These are phyloP conservation scores for Cybosia mesomella DNA, from an alignment of 2,888 invertebrate genomes.

Conservation along the genomic window DNA sequence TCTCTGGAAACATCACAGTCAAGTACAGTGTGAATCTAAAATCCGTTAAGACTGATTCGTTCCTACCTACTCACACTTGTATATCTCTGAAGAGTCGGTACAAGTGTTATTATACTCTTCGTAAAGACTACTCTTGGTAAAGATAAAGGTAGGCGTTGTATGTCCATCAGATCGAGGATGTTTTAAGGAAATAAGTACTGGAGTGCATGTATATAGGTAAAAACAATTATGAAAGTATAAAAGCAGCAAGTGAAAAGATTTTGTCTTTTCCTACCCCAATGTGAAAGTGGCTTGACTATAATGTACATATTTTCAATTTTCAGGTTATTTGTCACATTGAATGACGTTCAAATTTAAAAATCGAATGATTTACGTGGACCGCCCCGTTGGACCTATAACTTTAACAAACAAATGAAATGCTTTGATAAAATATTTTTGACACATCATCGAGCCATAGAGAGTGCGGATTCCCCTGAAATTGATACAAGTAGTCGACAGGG, in stretches of 20 bases:
- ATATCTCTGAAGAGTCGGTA: neutral
- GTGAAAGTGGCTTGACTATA: too few species aligned
- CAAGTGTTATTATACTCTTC: too few species aligned
- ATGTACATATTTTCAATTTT: too few species aligned
- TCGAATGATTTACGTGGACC: neutral
- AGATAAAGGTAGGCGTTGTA: too few species aligned
- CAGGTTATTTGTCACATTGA: too few species aligned
- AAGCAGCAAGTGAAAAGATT: too few species aligned
- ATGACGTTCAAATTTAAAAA: neutral
- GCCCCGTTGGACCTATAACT: neutral
- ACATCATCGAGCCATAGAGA: slow-evolving; percentile 20
- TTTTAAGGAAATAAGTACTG: too few species aligned
- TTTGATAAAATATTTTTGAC: slow-evolving; percentile 19
- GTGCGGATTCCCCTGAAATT: slow-evolving; percentile 29
- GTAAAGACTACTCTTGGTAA: too few species aligned
- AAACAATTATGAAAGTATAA: too few species aligned
- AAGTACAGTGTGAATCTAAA: neutral
- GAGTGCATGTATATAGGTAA: too few species aligned
- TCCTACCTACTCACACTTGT: neutral
- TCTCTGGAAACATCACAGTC: neutral
- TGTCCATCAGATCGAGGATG: too few species aligned
- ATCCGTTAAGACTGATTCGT: neutral
- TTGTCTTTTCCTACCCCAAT: too few species aligned
- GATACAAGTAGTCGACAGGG: slow-evolving; percentile 46
- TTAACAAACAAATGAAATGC: neutral